Evolutionary conservation across 2,888 invertebrate species (phyloP).

Genomic region (Napeogenes sylphis): DNA sequence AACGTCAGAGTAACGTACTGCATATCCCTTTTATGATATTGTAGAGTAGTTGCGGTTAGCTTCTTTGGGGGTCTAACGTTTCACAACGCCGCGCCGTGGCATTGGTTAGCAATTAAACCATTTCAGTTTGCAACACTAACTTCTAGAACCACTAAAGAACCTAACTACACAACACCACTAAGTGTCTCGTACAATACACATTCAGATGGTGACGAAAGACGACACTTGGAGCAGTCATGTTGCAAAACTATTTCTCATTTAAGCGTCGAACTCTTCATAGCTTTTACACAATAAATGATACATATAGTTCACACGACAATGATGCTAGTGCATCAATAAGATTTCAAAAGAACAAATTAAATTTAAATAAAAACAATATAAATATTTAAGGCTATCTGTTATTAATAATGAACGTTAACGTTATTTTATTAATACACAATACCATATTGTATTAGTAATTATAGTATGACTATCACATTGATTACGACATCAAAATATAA

Average conservation of each 20-base stretch:
- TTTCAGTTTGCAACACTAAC: background rate
- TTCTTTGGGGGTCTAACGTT: background rate
- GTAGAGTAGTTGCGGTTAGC: constrained; percentile 1
- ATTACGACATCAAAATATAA: too few species aligned
- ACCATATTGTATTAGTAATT: too few species aligned
- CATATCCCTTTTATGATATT: background rate
- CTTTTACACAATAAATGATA: constrained; percentile 51
- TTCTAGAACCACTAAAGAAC: constrained; percentile 4
- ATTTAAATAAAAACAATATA: too few species aligned
- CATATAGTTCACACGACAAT: constrained; percentile 17
- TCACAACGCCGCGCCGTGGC: background rate
- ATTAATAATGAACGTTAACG: too few species aligned
- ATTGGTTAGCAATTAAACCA: background rate
- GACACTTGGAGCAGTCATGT: constrained; percentile 47
- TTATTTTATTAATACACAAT: too few species aligned
- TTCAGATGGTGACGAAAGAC: constrained; percentile 45
- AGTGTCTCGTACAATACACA: constrained; percentile 44
- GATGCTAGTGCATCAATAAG: too few species aligned
- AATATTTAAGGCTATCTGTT: too few species aligned
- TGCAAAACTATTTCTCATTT: constrained; percentile 56
- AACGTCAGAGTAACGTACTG: too few species aligned
- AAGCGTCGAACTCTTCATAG: constrained; percentile 51
- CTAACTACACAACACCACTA: constrained; percentile 36
- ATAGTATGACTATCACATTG: too few species aligned
- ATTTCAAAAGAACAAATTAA: too few species aligned